Evolutionary conservation across 1,140 invertebrate genomes (phyloP), one percentile per base, ranked within the genome.

Genomic region (Trinorchestia longiramus): DNA sequence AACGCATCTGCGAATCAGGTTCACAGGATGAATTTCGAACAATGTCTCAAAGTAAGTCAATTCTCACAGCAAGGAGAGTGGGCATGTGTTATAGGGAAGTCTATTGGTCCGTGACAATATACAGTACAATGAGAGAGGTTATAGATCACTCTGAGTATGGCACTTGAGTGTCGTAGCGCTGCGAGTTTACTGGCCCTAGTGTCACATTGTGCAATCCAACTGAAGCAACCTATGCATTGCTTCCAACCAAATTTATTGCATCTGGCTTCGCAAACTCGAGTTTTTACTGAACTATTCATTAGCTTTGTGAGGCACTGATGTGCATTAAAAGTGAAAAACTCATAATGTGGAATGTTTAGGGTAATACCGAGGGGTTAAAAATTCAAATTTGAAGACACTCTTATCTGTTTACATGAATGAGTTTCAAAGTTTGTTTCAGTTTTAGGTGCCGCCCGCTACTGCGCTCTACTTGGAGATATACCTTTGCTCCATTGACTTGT

Each of bases 91-190:
- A 77, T 77, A 77, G 62, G 62, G 62, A 77, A 77, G 62, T 77
- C 41, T 91, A 91, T 91, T 94, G 92, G 92, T n/a, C 44, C 92
- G 92, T 94, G 92, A 94, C 92, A 94, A 47, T 94, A 47, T 44
- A 47, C 43, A 94, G 92, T 40, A 91, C 43, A 43, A 47, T 45
- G 40, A 40, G 44, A 4, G 43, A 43, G 92, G 41, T 11, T 44
- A 94, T 94, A 94, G 43, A 47, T 94, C 17, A 40, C 92, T 42
- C 92, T 45, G 8, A 43, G 92, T 94, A 94, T 94, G 92, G 92
- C 92, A 47, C 92, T n/a, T 6, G 8, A 40, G 92, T 40, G 17
- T 47, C 92, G 43, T 94, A 94, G 43, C 45, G 43, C 41, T 44
- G 15, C 43, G 43, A 94, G 92, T 94, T 94, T 94, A 94, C 43